Evolutionary conservation across 2,113 vertebrate species (phyloP), one percentile per base, ranked within the genome.

Genomic region (Egretta garzetta): DNA sequence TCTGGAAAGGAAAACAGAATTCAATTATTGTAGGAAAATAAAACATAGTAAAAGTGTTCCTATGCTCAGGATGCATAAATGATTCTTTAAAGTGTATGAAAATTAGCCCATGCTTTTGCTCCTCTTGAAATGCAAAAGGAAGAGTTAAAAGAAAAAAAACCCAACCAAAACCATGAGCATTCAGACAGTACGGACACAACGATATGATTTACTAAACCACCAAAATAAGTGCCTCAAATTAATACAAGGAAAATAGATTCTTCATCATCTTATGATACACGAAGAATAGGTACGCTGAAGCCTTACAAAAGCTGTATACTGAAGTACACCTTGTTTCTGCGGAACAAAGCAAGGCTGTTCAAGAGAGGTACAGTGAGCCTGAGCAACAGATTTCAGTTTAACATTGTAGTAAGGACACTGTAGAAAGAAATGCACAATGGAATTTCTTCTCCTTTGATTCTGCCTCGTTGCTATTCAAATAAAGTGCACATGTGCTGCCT

Each of bases 401-500:
- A 84, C 27, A 43, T 8, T 81, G 49, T 55, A 41, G 59, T 55
- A 88, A 88, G 68, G 84, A 93, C 19, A 59, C 3, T 37, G 17
- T 3, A 37, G 43, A 83, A 92, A 91, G 70, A 45, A 8, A 5
- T 3, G 23, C 50, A 91, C 63, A 85, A 39, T 35, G 80, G 33
- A 33, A 12, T 63, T 86, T 62, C 88, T 32, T 35, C 18, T 23
- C 47, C 58, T 95, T 64, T 90, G 88, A 93, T 80, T 96, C 80
- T 74, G 37, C 59, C 37, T 77, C 2, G 1, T 82, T 90, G 86
- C 63, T 93, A 75, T 92, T 96, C 58, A 97, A 95, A 94, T 64
- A 88, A 89, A 96, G 32, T 9, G 15, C 22, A 71, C 8, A 33
- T 47, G 47, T 76, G 37, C n/a, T 26, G 71, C 70, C 93, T 63